These are phyloP conservation scores for Vultur gryphus DNA, from an alignment of 2,797 vertebrate species.

Conservation along the genomic window DNA sequence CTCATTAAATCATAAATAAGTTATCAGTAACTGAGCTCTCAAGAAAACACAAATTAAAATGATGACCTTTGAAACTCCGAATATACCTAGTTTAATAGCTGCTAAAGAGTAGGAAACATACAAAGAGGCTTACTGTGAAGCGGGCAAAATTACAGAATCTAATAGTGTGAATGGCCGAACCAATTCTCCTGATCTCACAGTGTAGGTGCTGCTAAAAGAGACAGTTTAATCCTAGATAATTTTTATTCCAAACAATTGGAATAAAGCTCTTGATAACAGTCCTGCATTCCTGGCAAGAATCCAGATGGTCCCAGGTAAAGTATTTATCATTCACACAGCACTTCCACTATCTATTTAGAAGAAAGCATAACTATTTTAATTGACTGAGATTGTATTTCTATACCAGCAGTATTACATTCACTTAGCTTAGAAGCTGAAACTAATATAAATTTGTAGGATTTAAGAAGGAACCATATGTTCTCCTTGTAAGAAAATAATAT, in stretches of 20 bases:
- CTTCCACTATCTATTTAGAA: background rate
- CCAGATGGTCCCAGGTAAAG: background rate
- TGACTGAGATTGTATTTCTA: background rate
- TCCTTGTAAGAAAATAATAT: background rate
- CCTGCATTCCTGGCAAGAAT: background rate
- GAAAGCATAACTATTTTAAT: background rate
- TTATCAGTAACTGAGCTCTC: constrained; percentile 26
- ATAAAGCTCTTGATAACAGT: constrained; percentile 29
- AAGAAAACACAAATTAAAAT: constrained; percentile 23
- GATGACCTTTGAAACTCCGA: constrained; percentile 7
- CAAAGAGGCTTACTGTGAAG: constrained; percentile 20
- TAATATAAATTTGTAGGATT: background rate
- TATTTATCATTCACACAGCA: background rate
- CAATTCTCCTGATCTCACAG: background rate
- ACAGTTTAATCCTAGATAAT: constrained; percentile 40
- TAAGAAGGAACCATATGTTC: constrained; percentile 16
- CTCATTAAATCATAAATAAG: constrained; percentile 7
- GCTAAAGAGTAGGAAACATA: background rate
- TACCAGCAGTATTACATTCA: background rate
- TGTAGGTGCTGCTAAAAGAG: background rate
- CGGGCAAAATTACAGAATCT: background rate
- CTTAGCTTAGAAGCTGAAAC: background rate
- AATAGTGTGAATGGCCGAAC: background rate
- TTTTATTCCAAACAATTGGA: constrained; percentile 48
- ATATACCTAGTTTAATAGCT: constrained; percentile 12